Percentiles rank a stretch among this genome's conserved stretches.
Conservation (phyloP, 2,888 invertebrate species). For the Polia nebulosa region DNA sequence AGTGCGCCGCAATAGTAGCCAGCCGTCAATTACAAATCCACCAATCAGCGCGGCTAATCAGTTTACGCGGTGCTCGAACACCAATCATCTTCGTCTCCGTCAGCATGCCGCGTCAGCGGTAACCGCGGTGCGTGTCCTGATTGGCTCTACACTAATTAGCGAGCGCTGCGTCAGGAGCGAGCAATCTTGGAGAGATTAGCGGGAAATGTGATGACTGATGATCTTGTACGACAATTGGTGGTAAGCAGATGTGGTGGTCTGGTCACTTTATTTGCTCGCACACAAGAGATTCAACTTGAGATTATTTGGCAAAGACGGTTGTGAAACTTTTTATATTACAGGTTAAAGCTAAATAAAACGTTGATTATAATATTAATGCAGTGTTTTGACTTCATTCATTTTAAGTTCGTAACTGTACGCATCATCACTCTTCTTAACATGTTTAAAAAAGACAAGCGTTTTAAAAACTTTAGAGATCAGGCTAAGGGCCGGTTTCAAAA, state of each 20-base stretch:
- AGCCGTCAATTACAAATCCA: slow-evolving; percentile 21
- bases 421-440: too few relatives aligned
- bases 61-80: slow-evolving; percentile 19
- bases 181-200: slow-evolving; percentile 32
- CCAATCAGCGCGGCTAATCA: slow-evolving; percentile 48
- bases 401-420: too few relatives aligned
- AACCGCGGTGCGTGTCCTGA: slow-evolving; percentile 52
- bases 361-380: too few relatives aligned
- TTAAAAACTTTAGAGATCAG: too few relatives aligned
- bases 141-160: slow-evolving; percentile 55
- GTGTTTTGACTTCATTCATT: too few relatives aligned
- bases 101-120: slow-evolving; percentile 50
- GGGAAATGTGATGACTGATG: slow-evolving; percentile 17
- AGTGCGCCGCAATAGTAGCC: not conserved
- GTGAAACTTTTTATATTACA: too few relatives aligned
- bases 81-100: slow-evolving; percentile 47
- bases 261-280: not conserved
- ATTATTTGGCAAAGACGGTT: not conserved
- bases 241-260: not conserved
- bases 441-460: too few relatives aligned
- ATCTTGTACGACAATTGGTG: not conserved
- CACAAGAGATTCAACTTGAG: not conserved
- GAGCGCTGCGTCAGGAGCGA: slow-evolving; percentile 39
- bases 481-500: too few relatives aligned
- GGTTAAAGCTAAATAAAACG: too few relatives aligned